Base-by-base conservation (phyloP, 2,888 invertebrate genomes). In the Drosophila melanosoma region DNA sequence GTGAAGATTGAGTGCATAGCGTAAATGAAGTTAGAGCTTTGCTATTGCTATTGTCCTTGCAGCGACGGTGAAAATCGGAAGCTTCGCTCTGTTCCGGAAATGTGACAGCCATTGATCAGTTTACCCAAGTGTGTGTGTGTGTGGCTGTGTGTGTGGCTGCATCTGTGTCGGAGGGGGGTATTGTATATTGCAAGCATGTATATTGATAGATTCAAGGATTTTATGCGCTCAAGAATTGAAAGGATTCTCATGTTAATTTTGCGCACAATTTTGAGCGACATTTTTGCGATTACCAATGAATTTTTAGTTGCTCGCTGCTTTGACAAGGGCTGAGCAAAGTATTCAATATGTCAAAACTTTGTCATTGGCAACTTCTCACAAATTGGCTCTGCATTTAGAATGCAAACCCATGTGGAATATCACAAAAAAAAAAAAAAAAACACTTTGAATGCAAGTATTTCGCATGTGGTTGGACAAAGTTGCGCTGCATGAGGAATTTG, bases 31-130 rank as follows among this genome's bases (percentile, higher is more conserved):
- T 80, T 68, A 48, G 48, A 62, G 62, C 58, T 26, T 53, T 56
- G 4, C 52, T 48, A 35, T 53, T 56, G 4, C 52, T 52, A 32
- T 42, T 33, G 12, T 56, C 42, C 54, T 48, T 49, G 36, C 20
- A 33, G 48, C 35, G 20, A 45, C 73, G 62, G 68, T 75, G 68
- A 35, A 68, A 75, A 68, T 58, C 81, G 85, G 83, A 87, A 82
- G 49, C 79, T 60, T 48, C 23, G 51, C 45, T 70, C 69, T 83
- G 69, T 76, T 57, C 74, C 89, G 85, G 85, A 85, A 77, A 71
- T 89, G 74, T 77, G 69, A 54, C 87, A 83, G 75, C 67, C 76
- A 84, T 85, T 85, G 83, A 89, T 86, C 79, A 79, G 79, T 77
- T 71, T 74, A 58, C 49, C 48, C 12, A 4, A 20, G 38, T 40